Evolutionary conservation across 2,797 vertebrate genomes (phyloP), one percentile per base, ranked within the genome.

Genomic region (Chaunax sp.): DNA sequence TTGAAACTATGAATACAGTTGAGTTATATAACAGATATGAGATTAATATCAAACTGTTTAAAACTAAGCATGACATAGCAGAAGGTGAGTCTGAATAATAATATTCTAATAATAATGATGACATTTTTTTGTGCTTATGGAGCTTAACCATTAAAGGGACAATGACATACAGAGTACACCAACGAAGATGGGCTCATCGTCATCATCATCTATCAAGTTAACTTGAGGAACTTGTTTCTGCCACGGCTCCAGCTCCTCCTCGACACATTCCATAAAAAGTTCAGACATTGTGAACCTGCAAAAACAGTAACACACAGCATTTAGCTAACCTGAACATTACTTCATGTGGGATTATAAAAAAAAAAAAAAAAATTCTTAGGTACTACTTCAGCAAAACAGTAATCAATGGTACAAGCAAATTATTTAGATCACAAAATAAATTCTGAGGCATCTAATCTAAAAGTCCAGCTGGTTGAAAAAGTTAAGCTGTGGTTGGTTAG

Each of bases 141-240:
- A 59, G 22, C 30, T 16, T n/a, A 28, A 19, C 52, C 3, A 19
- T n/a, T 6, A 37, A 45, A 52, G 20, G n/a, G 5, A 15, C 2
- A 15, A 15, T 11, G 15, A 87, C 90, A 67, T 90, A 92, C 90
- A 84, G 40, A 90, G 80, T 10, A 90, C 90, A 65, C 90, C 90
- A 47, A 92, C 90, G 75, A 99, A 99, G 87, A 99, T 98, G 12
- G 96, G 96, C 43, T 99, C 98, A 61, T 89, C 85, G 0, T 78
- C 95, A 19, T 88, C 86, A 1, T 88, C 86, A 1, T 89, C 90
- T 20, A 86, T 84, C 56, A 87, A 30, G 19, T 87, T 61, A 75
- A 90, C 77, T 55, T 88, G 81, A 64, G 88, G 72, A 40, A 50
- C 78, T 83, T 82, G 86, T 78, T 87, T 90, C 77, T 92, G 90